These are phyloP conservation scores for Calycopis cecrops DNA, from an alignment of 1,140 invertebrate genomes.

Conservation along the genomic window DNA sequence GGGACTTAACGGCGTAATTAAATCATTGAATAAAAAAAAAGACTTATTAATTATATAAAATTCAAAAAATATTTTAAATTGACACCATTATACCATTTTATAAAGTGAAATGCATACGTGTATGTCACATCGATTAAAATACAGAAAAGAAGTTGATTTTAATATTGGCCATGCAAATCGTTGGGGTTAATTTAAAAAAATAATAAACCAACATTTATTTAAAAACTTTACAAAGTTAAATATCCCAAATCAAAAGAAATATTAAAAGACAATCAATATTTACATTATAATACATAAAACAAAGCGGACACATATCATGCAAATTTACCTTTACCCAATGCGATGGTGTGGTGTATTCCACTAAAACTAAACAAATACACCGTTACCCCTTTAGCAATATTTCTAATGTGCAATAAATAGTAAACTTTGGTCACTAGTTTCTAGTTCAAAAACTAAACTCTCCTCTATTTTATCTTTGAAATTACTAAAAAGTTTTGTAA, in stretches of 20 bases:
- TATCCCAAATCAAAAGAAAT: slow-evolving; percentile 12
- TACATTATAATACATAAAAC: slow-evolving; percentile 23
- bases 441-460: no score
- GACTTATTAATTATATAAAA: no score
- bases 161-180: slow-evolving; percentile 22
- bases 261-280: slow-evolving; percentile 21
- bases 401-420: slow-evolving; percentile 5
- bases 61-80: no score
- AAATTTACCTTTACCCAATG: slow-evolving; percentile 64
- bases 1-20: no score
- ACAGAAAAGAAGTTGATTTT: slow-evolving; percentile 7
- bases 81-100: no score
- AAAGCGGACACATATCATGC: slow-evolving; percentile 56
- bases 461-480: background rate
- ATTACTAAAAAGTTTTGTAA: background rate
- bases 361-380: slow-evolving; percentile 52
- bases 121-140: no score
- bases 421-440: slow-evolving; percentile 14
- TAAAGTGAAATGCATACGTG: no score
- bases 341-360: slow-evolving; percentile 42
- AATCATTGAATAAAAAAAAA: no score
- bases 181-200: slow-evolving; percentile 10
- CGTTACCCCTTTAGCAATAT: slow-evolving; percentile 29
- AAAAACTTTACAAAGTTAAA: slow-evolving; percentile 11
- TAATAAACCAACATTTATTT: slow-evolving; percentile 13